Evolutionary conservation across 2,797 vertebrate genomes (phyloP).

Genomic region (Borostomias antarcticus): DNA sequence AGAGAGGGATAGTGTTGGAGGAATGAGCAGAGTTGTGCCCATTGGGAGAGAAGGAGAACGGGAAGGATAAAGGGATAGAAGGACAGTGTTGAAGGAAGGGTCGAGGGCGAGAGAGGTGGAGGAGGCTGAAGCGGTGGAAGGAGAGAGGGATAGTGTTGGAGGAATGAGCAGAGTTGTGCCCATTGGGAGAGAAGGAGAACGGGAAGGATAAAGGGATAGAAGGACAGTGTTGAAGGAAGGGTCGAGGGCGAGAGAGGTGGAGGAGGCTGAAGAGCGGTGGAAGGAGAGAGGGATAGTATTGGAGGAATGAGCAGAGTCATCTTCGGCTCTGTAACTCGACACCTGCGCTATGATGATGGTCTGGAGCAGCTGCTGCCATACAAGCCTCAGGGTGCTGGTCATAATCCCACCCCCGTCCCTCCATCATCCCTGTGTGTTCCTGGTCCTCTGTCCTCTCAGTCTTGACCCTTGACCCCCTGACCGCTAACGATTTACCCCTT

Average conservation of each 20-base stretch:
- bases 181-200: not conserved
- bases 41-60: conserved; percentile 1
- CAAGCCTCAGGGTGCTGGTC: not conserved
- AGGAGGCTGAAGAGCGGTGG: not conserved
- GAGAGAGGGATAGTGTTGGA: not conserved
- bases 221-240: not conserved
- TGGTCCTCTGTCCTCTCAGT: not conserved
- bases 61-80: not conserved
- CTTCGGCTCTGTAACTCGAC: conserved; percentile 1
- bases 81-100: not conserved
- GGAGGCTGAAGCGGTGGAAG: not conserved
- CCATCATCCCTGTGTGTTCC: not conserved
- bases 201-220: not conserved
- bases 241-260: not conserved
- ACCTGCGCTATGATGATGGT: not conserved
- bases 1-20: no score
- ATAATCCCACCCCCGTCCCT: not conserved
- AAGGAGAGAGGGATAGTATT: not conserved
- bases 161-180: no score
- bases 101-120: not conserved
- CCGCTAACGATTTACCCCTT: no score
- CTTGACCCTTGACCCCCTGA: not conserved
- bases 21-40: no score
- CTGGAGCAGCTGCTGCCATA: conserved; percentile 3
- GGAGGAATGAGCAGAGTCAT: conserved; percentile 16